Evolutionary conservation across 2,888 invertebrate genomes (phyloP), one percentile per base, ranked within the genome.

Genomic region (Carterocephalus palaemon): DNA sequence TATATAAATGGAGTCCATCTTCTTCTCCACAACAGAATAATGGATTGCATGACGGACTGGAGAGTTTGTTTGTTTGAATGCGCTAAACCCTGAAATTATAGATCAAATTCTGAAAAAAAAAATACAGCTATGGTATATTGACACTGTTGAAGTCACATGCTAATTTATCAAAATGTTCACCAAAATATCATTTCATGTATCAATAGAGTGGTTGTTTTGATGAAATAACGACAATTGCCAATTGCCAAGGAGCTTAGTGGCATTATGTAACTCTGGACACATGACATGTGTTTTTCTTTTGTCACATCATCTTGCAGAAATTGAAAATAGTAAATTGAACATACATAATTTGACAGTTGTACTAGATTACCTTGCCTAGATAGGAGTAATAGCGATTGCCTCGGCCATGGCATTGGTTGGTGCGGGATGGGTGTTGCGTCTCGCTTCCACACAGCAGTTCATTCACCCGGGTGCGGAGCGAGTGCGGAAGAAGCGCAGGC

Each of bases 401-500:
- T 67, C 75, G 81, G 68, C 83, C 82, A 73, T 84, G 85, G 85
- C 81, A 80, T 80, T 84, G 82, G 70, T 63, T 58, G 53, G 60
- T 53, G 49, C 53, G 62, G 57, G 60, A 49, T 51, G 41, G 52
- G 33, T 31, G 24, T 9, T 40, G 23, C 49, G 60, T 84, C 84
- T 68, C 79, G 55, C 67, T 85, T 77, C 52, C 67, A 51, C 77
- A 60, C 68, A 71, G 69, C 72, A 79, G 84, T 84, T 86, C 85
- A 81, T 83, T 83, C 79, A 85, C 84, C 85, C 79, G 67, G 62
- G 54, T 60, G 47, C 46, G 41, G 43, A 49, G 48, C 46, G 72
- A 78, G 77, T 77, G 70, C 83, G 84, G 84, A 85, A 84, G 85
- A 83, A 57, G 75, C 75, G 78, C 78, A 71, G 67, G 75, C 77